A percentile compares a stretch with the other conserved stretches of the same genome.
Evolutionary conservation across 2,888 invertebrate genomes (phyloP).

Genomic region (Epinotia nisella): DNA sequence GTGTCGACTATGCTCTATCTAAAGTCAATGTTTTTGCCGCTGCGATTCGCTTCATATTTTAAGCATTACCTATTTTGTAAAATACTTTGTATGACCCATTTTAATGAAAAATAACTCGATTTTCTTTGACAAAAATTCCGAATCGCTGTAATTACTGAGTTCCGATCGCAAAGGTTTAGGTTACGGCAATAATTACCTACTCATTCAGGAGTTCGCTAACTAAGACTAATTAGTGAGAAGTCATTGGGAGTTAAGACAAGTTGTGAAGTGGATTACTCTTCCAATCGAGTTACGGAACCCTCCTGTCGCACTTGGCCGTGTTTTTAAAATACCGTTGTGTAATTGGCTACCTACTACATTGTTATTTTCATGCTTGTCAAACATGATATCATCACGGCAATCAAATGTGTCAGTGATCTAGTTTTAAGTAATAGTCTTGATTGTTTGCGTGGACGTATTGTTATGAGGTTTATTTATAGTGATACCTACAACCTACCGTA

Average conservation of each 20-base stretch:
- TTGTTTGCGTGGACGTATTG: conserved; percentile 19
- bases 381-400: conserved; percentile 51
- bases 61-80: neutral
- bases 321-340: conserved; percentile 37
- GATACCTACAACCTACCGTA: neutral
- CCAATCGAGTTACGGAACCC: conserved; percentile 38
- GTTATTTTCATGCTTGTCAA: conserved; percentile 61
- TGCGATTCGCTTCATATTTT: too few relatives aligned
- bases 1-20: too few relatives aligned
- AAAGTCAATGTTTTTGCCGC: too few relatives aligned
- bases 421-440: conserved; percentile 39
- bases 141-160: conserved; percentile 31
- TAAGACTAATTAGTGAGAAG: conserved; percentile 42
- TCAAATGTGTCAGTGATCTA: conserved; percentile 58
- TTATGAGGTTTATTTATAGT: conserved; percentile 20
- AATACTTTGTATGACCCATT: neutral
- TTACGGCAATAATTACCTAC: conserved; percentile 41
- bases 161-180: conserved; percentile 37
- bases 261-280: conserved; percentile 39
- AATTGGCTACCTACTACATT: conserved; percentile 47
- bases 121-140: conserved; percentile 4
- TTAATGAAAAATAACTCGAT: neutral
- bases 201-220: conserved; percentile 40
- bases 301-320: conserved; percentile 19
- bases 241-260: conserved; percentile 40